A percentile compares a stretch with the other conserved stretches of the same genome.
These are phyloP conservation scores for Oreortyx pictus DNA, from an alignment of 2,797 vertebrate species.

Conservation along the genomic window DNA sequence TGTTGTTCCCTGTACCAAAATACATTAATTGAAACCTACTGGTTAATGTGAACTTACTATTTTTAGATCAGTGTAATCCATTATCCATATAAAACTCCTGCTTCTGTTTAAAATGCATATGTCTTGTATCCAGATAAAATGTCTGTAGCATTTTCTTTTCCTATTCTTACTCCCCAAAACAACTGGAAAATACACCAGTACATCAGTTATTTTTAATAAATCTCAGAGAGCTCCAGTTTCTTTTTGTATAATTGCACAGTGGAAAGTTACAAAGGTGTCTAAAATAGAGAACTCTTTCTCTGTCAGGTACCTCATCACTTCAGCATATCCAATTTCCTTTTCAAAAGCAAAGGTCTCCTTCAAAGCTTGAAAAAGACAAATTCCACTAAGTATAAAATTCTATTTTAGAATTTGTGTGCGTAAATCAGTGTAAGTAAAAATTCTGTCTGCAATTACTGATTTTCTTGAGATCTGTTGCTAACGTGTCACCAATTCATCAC, in stretches of 20 bases:
- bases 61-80: not conserved
- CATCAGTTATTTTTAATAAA: constrained; percentile 37
- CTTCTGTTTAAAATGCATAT: not conserved
- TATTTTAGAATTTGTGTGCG: constrained; percentile 12
- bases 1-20: not conserved
- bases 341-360: not conserved
- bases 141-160: constrained; percentile 9
- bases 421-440: constrained; percentile 29
- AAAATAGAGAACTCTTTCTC: constrained; percentile 50
- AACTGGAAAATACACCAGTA: not conserved
- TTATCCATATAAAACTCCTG: not conserved
- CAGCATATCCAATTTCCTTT: not conserved
- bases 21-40: not conserved
- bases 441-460: not conserved
- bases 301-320: not conserved
- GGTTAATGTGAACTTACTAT: not conserved
- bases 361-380: not conserved
- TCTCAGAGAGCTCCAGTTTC: not conserved
- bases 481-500: constrained; percentile 15
- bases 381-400: too few species aligned
- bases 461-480: constrained; percentile 5
- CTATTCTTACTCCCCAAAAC: constrained; percentile 26
- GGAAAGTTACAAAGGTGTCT: constrained; percentile 21
- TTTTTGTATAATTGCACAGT: constrained; percentile 24
- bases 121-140: constrained; percentile 12